Percentiles rank a stretch among this genome's conserved stretches.
phyloP scores from a whole-genome alignment of 2,888 invertebrate species.

The Drosophila histrio region DNA sequence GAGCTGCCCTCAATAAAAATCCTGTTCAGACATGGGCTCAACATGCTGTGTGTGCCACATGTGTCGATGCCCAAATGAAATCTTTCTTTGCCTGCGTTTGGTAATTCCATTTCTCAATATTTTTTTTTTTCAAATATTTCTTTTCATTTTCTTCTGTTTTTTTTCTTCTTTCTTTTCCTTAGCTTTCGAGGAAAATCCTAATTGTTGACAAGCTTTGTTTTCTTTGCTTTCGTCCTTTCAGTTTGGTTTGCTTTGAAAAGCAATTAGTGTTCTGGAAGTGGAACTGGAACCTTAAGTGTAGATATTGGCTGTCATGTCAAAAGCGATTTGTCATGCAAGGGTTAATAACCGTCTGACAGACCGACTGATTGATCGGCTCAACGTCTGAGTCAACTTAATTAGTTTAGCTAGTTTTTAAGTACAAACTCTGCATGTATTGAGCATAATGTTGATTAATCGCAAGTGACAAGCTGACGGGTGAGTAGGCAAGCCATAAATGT shows the following conservation, averaged over 20 bases:
- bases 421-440: background rate
- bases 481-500: background rate
- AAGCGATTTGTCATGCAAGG: constrained; percentile 70
- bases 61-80: constrained; percentile 52
- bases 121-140: constrained; percentile 30
- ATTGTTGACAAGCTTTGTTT: constrained; percentile 42
- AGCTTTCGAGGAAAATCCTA: constrained; percentile 34
- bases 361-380: constrained; percentile 59
- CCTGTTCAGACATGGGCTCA: constrained; percentile 43
- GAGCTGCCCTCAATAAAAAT: constrained; percentile 41
- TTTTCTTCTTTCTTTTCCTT: constrained; percentile 25
- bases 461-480: background rate
- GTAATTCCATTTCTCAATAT: constrained; percentile 7
- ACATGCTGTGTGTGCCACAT: constrained; percentile 46
- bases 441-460: constrained; percentile 17
- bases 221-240: background rate
- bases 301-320: constrained; percentile 50
- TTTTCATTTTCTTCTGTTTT: constrained; percentile 27
- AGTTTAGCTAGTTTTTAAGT: constrained; percentile 4
- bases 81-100: constrained; percentile 20
- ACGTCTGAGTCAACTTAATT: constrained; percentile 16
- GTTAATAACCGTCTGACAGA: constrained; percentile 54
- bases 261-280: constrained; percentile 54
- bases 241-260: constrained; percentile 54
- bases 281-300: constrained; percentile 18